These are phyloP conservation scores for Tenrec ecaudatus DNA, from an alignment of 2,113 vertebrate species.

Conservation along the genomic window DNA sequence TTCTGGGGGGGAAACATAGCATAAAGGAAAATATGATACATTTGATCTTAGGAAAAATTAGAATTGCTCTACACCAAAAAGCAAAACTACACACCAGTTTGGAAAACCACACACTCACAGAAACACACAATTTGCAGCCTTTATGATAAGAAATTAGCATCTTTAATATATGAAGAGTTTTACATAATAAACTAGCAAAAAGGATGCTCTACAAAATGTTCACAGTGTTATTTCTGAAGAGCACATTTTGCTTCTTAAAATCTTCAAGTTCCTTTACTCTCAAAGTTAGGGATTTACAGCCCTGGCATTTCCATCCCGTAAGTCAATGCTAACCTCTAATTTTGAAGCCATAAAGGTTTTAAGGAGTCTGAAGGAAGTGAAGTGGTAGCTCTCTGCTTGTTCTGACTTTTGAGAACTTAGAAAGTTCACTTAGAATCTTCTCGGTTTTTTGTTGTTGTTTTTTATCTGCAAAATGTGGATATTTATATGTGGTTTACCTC, in stretches of 20 bases:
- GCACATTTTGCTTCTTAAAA: neutral
- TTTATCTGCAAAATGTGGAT: constrained; percentile 26
- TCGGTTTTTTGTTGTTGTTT: neutral
- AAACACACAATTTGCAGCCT: neutral
- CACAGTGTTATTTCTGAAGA: neutral
- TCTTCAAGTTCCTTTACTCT: neutral
- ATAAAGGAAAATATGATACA: neutral
- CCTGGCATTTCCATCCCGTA: neutral
- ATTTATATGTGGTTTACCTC: neutral
- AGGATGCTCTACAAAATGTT: constrained; percentile 1
- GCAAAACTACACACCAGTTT: neutral
- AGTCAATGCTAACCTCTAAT: neutral
- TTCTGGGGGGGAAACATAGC: neutral
- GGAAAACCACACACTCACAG: neutral
- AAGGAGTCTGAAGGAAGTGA: neutral
- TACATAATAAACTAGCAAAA: neutral
- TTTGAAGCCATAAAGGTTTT: neutral
- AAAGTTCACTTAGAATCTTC: neutral
- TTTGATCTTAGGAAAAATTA: neutral
- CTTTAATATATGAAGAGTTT: neutral
- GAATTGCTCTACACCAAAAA: neutral
- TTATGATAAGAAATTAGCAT: constrained; percentile 1
- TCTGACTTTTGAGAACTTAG: neutral
- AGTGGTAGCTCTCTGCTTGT: neutral
- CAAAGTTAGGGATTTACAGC: neutral